These are phyloP conservation scores for Rhopalosiphum maidis DNA, from an alignment of 1,140 invertebrate species.

Conservation along the genomic window DNA sequence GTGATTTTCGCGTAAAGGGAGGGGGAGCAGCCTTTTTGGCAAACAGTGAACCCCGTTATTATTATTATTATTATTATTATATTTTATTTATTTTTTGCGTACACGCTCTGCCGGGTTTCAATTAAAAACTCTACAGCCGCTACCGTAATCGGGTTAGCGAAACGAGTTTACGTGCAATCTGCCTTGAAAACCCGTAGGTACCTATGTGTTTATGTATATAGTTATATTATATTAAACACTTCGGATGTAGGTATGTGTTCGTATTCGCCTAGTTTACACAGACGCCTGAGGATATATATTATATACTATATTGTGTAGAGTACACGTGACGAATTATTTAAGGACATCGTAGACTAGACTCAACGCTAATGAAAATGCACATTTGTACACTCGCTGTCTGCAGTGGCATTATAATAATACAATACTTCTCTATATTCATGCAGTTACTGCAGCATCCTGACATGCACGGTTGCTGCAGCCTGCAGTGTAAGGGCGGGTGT, in stretches of 20 bases:
- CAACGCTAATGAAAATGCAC: background rate
- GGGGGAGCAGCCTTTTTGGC: conserved; percentile 16
- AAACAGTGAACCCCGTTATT: conserved; percentile 1
- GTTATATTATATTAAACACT: background rate
- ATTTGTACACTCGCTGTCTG: background rate
- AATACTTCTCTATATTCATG: background rate
- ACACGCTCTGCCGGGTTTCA: conserved; percentile 2
- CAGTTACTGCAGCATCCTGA: background rate
- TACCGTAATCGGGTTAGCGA: background rate
- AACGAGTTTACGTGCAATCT: background rate
- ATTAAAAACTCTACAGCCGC: conserved; percentile 14
- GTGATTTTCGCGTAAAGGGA: conserved; percentile 5
- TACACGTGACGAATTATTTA: background rate
- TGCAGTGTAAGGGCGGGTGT: background rate
- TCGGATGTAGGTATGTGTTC: background rate
- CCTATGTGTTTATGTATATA: background rate
- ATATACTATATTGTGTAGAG: background rate
- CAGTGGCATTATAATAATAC: background rate
- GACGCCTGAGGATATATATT: background rate
- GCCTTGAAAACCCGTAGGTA: background rate
- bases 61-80: background rate
- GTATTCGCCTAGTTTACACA: background rate
- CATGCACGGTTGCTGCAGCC: background rate
- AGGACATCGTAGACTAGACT: background rate
- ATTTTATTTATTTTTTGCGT: background rate